Conservation (phyloP, 2,113 vertebrate species). For the Hystrix cristata region DNA sequence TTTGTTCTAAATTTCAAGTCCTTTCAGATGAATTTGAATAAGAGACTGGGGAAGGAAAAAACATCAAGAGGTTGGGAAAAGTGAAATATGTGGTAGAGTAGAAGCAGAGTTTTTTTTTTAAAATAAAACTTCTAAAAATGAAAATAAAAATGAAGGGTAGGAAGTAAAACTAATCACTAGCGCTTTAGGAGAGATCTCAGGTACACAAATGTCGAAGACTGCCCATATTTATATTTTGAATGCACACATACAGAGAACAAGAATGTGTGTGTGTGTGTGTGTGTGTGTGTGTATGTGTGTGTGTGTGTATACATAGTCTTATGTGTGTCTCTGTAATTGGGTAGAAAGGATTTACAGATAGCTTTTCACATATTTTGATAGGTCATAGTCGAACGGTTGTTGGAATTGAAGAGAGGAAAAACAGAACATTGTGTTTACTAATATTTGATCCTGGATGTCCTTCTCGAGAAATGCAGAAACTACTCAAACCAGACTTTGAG, state of each 20-base stretch:
- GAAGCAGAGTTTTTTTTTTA: conserved; percentile 47
- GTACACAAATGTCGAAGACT: background rate
- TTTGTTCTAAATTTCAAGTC: conserved; percentile 51
- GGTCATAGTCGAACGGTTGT: conserved; percentile 96
- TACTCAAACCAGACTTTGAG: conserved; percentile 87
- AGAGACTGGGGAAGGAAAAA: conserved; percentile 27
- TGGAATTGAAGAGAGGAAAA: conserved; percentile 95
- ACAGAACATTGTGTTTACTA: conserved; percentile 92
- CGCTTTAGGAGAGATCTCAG: background rate
- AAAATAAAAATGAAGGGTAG: conserved; percentile 5
- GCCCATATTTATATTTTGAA: background rate
- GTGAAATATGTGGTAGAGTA: conserved; percentile 2
- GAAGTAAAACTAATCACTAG: background rate
- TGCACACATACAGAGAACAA: background rate
- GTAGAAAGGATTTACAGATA: background rate
- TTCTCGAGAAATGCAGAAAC: conserved; percentile 90
- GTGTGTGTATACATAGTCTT: background rate
- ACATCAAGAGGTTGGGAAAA: conserved; percentile 3
- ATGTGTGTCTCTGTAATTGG: background rate
- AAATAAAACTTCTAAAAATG: conserved; percentile 38
- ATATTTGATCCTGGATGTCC: conserved; percentile 94
- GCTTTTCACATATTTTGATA: conserved; percentile 80
- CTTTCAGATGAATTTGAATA: conserved; percentile 43
- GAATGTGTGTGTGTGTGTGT: background rate
- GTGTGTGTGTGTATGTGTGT: background rate